A percentile compares a stretch with the other conserved stretches of the same genome.
Conservation (phyloP, 2,797 vertebrate genomes). For the Crocodylus rhombifer region DNA sequence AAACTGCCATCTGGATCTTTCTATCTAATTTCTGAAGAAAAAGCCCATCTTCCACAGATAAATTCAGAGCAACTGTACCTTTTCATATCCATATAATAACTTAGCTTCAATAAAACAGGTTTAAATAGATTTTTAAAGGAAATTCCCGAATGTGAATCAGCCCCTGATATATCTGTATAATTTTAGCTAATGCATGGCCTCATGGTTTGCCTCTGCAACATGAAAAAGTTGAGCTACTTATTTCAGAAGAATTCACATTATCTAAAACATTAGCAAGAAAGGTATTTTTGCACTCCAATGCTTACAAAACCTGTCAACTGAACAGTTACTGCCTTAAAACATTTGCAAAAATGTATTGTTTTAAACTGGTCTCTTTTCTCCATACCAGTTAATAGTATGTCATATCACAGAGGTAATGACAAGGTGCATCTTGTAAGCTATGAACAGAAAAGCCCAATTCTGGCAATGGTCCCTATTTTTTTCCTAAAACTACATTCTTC, state of each 20-base stretch:
- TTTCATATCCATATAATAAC: slow-evolving; percentile 62
- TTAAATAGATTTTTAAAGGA: slow-evolving; percentile 62
- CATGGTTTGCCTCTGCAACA: not conserved
- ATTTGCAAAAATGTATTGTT: slow-evolving; percentile 1
- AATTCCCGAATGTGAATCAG: slow-evolving; percentile 43
- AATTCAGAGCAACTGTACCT: slow-evolving; percentile 59
- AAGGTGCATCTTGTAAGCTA: not conserved
- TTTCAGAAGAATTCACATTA: slow-evolving; percentile 15
- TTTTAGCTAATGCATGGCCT: slow-evolving; percentile 40
- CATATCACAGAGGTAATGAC: not conserved
- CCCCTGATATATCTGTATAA: slow-evolving; percentile 55
- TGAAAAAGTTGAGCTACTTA: not conserved
- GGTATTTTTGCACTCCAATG: not conserved
- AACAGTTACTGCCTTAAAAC: not conserved
- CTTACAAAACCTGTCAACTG: not conserved
- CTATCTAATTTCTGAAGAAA: slow-evolving; percentile 69
- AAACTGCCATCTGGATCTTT: slow-evolving; percentile 70
- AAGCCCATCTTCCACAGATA: slow-evolving; percentile 65
- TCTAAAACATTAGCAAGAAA: slow-evolving; percentile 15
- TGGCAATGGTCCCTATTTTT: not conserved
- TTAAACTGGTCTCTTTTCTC: not conserved
- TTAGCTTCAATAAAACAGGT: slow-evolving; percentile 63
- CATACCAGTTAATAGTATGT: not conserved
- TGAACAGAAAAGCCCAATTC: not conserved
- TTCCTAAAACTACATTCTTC: not conserved